Base-by-base conservation (phyloP, 2,888 invertebrate genomes). In the Leptopilina drosophilae region DNA sequence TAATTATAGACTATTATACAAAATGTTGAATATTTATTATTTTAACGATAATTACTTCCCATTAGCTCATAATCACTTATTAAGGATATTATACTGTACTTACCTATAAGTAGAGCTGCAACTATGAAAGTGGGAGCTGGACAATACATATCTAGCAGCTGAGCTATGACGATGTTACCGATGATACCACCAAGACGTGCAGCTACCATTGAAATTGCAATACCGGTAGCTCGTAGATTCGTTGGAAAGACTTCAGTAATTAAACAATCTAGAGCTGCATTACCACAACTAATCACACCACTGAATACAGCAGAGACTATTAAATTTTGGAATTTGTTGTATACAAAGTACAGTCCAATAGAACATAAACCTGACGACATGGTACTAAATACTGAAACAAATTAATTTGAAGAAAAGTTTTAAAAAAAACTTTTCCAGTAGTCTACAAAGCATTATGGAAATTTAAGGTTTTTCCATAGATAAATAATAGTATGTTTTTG, bases 191-290 rank as follows among this genome's bases (percentile, higher is more conserved):
- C 98, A 81, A 98, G 93, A 79, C 98, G 94, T 42, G 97, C 97
- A 33, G 97, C 96, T 62, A 97, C 97, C 95, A 97, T 97, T 0
- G 97, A 97, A 81, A 98, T 94, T 62, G 98, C 98, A 83, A 97
- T 96, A 84, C 98, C 97, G 66, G 98, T 98, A 75, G 98, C 97
- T 87, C 97, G 95, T 89, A 98, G 93, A 92, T 97, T 95, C 64
- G 98, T 98, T 56, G 98, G 98, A 92, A 98, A 98, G 82, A 98
- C 96, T 93, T 98, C 98, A 40, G 97, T 97, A 89, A 97, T 97
- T 85, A 98, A 94, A 90, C 98, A 98, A 93, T 98, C 98, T 82
- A 98, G 93, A 5, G 98, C 96, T 77, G 97, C 97, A 92, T 97
- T 97, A 83, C 97, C 97, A 91, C 97, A 97, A 79, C 97, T 97